Base-by-base conservation (phyloP, 2,888 invertebrate species). In the Scaptomyza cyrtandrae region DNA sequence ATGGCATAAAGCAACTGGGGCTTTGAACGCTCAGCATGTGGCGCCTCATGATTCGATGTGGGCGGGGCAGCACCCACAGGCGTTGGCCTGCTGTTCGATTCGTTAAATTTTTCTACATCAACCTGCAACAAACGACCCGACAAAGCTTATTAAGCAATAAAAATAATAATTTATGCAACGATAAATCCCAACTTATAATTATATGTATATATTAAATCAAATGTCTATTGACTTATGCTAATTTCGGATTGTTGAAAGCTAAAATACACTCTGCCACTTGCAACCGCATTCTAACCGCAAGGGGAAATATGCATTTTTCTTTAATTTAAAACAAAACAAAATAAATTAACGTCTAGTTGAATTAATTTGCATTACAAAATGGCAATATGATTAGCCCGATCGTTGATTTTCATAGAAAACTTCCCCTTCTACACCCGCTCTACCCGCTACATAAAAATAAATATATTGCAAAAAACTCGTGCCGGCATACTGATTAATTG, bases 1-100 rank as follows among this genome's bases (percentile, higher is more conserved):
- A 97, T 95, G 46, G 95, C 95, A 89, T 97, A 97, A 0, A 92
- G 75, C 46, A 92, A 75, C 54, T 91, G 85, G 92, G 79, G 94
- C 53, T 83, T 83, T 0, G 70, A 16, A 49, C 71, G 71, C 55
- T 85, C 79, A 13, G 43, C 16, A 6, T 48, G 53, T 27, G 45
- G 44, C 31, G 58, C 59, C 14, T 29, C 2, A 16, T 19, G 14
- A 9, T 16, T 50, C 3, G 13, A 3, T 9, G n/a, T 16, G n/a
- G 56, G 41, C 13, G 56, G 41, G 4, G 43, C 54, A 4, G 35
- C 53, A 10, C 62, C 77, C 44, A 61, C 31, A 4, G 76, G 44
- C 33, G 53, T 37, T 33, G 59, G 35, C 9, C 39, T 14, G 49
- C 31, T 45, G 13, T 56, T 61, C 10, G 39, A 14, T 7, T 56